A percentile compares a stretch with the other conserved stretches of the same genome.
Evolutionary conservation across 2,888 invertebrate species (phyloP).

Genomic region (Pristionchus maxplancki): DNA sequence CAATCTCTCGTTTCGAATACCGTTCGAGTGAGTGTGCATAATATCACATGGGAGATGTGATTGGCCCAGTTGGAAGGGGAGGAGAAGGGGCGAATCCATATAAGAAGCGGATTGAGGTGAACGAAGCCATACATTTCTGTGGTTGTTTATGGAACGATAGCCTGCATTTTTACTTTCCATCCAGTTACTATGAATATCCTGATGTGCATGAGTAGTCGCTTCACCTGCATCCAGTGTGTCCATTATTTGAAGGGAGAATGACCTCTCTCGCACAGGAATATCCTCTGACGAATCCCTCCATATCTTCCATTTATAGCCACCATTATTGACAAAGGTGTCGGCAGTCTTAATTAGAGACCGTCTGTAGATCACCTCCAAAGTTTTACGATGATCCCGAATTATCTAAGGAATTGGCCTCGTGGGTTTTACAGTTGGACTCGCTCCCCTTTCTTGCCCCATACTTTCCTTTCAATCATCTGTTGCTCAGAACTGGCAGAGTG

Average conservation of each 20-base stretch:
- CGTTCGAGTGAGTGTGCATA: conserved; percentile 31
- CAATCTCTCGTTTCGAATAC: conserved; percentile 16
- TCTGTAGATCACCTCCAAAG: conserved; percentile 13
- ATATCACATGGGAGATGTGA: conserved; percentile 21
- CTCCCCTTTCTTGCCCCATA: not conserved
- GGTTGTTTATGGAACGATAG: not conserved
- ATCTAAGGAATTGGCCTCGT: not conserved
- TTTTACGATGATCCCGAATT: not conserved
- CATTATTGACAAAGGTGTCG: not conserved
- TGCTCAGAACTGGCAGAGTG: not conserved
- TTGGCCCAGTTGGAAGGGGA: conserved; percentile 1
- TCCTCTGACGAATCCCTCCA: not conserved
- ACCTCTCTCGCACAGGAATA: not conserved
- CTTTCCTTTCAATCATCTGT: conserved; percentile 13
- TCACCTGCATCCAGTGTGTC: not conserved
- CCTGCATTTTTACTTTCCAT: not conserved
- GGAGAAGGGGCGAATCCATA: not conserved
- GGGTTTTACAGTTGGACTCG: not conserved
- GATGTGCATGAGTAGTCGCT: not conserved
- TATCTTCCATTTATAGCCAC: not conserved
- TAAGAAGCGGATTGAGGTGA: not conserved
- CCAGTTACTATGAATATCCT: not conserved
- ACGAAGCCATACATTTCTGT: not conserved
- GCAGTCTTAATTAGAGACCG: not conserved
- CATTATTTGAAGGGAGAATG: not conserved